Base-by-base conservation (phyloP, 2,888 invertebrate species). In the Dendrolimus pini region DNA sequence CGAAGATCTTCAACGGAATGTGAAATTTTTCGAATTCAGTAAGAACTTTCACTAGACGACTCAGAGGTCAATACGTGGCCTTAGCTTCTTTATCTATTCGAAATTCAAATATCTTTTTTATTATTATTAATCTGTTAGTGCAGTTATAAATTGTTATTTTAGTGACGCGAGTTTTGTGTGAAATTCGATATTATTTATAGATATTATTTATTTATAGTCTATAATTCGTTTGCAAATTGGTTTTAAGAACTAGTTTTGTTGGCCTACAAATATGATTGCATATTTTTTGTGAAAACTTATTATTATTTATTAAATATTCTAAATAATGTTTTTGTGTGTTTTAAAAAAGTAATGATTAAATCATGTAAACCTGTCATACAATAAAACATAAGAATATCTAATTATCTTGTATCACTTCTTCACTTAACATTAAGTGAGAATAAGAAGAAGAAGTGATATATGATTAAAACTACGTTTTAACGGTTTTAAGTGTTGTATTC, bases 11-110 rank as follows among this genome's bases (percentile, higher is more conserved):
- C 30, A 65, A 66, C 63, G 64, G 66, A 75, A 78, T 75, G 74
- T 72, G 77, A 76, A 82, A 80, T 82, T 78, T 69, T 67, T 69
- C 62, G 59, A 62, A 67, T 67, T 62, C 58, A 59, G 60, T 47
- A 62, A 55, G 58, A 56, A 82, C 86, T 88, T 88, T 88, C 86
- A 81, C 86, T 80, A 55, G 65, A 72, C 72, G 71, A 77, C 76
- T 85, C 82, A 60, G 68, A 67, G 78, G 76, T 80, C 78, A 77
- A 64, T 65, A 68, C 68, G 70, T 66, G 63, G 63, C 64, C 68
- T 69, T 71, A 66, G 64, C 71, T 65, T 66, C 58, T 64, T 65
- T 65, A 62, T 63, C 59, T 54, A 70, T 76, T 80, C 67, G 59
- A 75, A 75, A 76, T 72, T 65, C 59, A 69, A 77, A 47, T 12